Conservation (phyloP, 92 coral and sea anemone species). For the Porites lobata region DNA sequence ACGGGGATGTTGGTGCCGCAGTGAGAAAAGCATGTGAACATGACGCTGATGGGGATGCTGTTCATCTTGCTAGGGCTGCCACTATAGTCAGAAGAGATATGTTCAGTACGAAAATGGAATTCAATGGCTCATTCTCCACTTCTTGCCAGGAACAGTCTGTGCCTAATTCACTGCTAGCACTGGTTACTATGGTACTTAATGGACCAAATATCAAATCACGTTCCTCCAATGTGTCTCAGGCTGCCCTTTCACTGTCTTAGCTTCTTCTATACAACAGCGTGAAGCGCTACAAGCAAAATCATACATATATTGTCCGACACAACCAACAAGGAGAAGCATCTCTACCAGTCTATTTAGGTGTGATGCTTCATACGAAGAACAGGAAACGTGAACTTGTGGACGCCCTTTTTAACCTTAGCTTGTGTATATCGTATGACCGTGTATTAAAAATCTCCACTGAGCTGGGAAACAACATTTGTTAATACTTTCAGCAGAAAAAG, state of each 20-base stretch:
- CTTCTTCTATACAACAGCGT: constrained; percentile 46
- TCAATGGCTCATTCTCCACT: constrained; percentile 26
- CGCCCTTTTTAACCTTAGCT: constrained; percentile 55
- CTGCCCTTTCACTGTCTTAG: not conserved
- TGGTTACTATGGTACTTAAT: constrained; percentile 39
- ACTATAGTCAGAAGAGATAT: constrained; percentile 53
- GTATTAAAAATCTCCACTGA: constrained; percentile 68
- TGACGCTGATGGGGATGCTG: constrained; percentile 64
- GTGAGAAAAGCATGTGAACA: constrained; percentile 32
- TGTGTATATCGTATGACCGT: constrained; percentile 69
- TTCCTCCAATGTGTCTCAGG: constrained; percentile 1
- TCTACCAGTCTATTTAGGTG: constrained; percentile 56
- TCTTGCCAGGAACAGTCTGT: constrained; percentile 38
- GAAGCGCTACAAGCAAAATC: constrained; percentile 7
- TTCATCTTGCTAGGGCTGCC: constrained; percentile 70
- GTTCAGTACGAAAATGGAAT: constrained; percentile 12
- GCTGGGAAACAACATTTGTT: constrained; percentile 61
- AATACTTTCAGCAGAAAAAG: constrained; percentile 50
- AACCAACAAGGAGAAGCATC: constrained; percentile 43
- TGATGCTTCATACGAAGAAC: constrained; percentile 45
- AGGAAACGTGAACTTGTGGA: constrained; percentile 64
- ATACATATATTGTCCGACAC: constrained; percentile 29
- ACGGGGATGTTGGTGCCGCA: constrained; percentile 30
- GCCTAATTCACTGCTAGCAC: too few relatives aligned
- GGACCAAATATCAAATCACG: constrained; percentile 34